phyloP scores from a whole-genome alignment of 2,797 vertebrate genomes.

The Eremophila alpestris region DNA sequence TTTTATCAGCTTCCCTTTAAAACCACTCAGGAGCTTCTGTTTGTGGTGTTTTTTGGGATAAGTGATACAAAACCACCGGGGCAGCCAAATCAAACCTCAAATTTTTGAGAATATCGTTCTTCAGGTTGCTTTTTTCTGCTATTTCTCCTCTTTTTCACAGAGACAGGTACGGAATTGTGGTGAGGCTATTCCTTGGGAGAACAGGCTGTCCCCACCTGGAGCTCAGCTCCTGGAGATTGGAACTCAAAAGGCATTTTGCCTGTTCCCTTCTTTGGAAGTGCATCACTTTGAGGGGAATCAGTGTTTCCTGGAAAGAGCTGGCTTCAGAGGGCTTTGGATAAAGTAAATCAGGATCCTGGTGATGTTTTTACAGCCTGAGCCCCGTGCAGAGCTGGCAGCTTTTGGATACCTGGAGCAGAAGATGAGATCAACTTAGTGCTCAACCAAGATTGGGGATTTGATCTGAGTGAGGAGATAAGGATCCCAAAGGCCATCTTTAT shows the following conservation, averaged over 20 bases:
- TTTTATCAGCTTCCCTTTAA: background rate
- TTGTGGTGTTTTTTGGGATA: background rate
- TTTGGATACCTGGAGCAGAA: background rate
- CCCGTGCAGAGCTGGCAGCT: background rate
- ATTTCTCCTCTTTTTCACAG: background rate
- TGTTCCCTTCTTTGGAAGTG: accelerated
- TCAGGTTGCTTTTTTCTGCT: background rate
- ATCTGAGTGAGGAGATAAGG: conserved; percentile 29
- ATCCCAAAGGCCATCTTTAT: conserved; percentile 34
- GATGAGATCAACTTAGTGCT: background rate
- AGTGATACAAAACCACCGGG: background rate
- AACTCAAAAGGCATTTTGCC: background rate
- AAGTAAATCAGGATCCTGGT: background rate
- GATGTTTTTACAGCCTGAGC: background rate
- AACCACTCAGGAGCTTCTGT: background rate
- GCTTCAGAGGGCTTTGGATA: background rate
- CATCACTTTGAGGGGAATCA: background rate
- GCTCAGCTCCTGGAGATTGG: background rate
- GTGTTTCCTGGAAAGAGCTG: background rate
- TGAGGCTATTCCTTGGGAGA: background rate
- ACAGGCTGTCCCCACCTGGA: background rate
- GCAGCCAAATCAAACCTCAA: background rate
- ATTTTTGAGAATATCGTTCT: background rate
- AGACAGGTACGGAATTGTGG: background rate
- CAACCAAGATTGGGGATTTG: background rate